These are phyloP conservation scores for Clarias platycephalus DNA, from an alignment of 2,797 vertebrate species.

Conservation along the genomic window DNA sequence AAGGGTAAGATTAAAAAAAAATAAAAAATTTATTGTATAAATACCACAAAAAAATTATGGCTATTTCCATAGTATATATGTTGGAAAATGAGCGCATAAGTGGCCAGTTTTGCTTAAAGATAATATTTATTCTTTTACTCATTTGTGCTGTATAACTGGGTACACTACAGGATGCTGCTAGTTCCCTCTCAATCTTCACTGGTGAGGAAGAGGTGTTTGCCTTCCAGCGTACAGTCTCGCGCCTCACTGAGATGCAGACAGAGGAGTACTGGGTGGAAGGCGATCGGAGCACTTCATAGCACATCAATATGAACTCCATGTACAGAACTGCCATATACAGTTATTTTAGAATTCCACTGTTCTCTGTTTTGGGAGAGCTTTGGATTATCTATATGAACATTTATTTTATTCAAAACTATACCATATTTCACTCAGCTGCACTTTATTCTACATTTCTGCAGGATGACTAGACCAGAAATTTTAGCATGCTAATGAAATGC, in stretches of 20 bases:
- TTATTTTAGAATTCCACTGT: constrained; percentile 1
- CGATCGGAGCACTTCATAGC: constrained; percentile 76
- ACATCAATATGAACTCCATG: constrained; percentile 15
- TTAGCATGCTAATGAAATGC: background rate
- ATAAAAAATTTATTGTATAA: constrained; percentile 7
- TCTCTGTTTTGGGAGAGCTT: constrained; percentile 26
- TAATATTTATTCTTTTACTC: background rate
- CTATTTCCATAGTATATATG: background rate
- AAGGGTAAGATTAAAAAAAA: constrained; percentile 82
- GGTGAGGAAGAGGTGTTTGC: constrained; percentile 94
- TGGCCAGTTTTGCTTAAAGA: background rate
- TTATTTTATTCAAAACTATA: constrained; percentile 38
- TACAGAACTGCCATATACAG: background rate
- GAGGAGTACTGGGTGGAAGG: constrained; percentile 93
- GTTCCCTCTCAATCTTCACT: constrained; percentile 88
- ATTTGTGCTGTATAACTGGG: background rate
- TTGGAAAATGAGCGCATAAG: background rate
- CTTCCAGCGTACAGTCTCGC: constrained; percentile 91
- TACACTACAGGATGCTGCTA: constrained; percentile 71
- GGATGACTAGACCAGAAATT: background rate
- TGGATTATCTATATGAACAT: constrained; percentile 27
- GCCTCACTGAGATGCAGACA: constrained; percentile 97
- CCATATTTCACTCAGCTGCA: constrained; percentile 58
- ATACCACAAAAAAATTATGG: background rate
- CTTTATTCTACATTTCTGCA: constrained; percentile 58